Percentiles rank a stretch among this genome's conserved stretches.
Evolutionary conservation across 2,888 invertebrate species (phyloP).

Genomic region (Meiosimyza platycephala): DNA sequence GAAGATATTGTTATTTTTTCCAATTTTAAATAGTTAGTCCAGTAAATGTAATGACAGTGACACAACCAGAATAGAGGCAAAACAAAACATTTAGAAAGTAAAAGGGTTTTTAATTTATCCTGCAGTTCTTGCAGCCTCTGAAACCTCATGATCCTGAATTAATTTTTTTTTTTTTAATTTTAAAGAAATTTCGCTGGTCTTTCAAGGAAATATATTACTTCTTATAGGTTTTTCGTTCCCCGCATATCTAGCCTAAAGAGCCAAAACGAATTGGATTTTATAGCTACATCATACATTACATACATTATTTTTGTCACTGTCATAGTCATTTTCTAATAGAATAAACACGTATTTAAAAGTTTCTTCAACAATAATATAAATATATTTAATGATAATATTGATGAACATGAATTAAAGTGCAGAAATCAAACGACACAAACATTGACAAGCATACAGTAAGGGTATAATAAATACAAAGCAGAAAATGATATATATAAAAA

Average conservation of each 20-base stretch:
- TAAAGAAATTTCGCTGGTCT: too few relatives aligned
- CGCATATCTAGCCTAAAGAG: too few relatives aligned
- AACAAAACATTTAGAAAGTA: slow-evolving; percentile 23
- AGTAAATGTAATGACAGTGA: background rate
- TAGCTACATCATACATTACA: too few relatives aligned
- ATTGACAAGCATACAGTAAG: slow-evolving; percentile 22
- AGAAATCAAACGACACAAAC: slow-evolving; percentile 29
- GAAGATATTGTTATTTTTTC: too few relatives aligned
- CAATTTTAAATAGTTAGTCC: background rate
- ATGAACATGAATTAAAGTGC: slow-evolving; percentile 31
- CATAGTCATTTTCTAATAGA: too few relatives aligned
- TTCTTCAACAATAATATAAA: background rate
- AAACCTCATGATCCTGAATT: background rate
- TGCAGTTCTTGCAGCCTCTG: background rate
- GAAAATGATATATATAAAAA: slow-evolving; percentile 6
- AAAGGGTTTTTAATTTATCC: background rate
- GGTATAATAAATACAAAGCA: background rate
- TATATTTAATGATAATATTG: slow-evolving; percentile 12
- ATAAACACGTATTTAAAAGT: background rate
- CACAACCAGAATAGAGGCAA: background rate
- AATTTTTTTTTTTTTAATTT: too few relatives aligned
- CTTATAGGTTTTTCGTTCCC: too few relatives aligned
- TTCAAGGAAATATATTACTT: too few relatives aligned
- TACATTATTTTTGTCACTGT: too few relatives aligned
- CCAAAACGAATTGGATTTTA: too few relatives aligned